These are phyloP conservation scores for Ursus arctos DNA, from an alignment of 2,113 vertebrate genomes.

Conservation along the genomic window DNA sequence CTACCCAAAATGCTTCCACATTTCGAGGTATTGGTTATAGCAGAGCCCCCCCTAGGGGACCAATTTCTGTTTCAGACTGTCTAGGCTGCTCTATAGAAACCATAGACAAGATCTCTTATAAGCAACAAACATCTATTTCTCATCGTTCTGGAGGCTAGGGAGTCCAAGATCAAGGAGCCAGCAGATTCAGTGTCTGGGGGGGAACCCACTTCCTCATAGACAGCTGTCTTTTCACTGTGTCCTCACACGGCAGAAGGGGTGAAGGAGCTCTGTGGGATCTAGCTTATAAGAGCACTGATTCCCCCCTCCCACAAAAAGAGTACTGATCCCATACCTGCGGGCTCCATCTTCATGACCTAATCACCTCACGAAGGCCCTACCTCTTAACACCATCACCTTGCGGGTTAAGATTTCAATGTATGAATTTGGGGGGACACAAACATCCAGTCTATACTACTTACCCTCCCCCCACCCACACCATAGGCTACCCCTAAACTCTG, in stretches of 20 bases:
- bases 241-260: not conserved
- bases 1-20: not conserved
- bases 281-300: not conserved
- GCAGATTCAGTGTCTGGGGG: not conserved
- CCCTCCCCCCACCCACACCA: rapidly evolving
- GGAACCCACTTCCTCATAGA: not conserved
- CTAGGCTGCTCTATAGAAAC: not conserved
- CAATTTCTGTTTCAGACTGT: not conserved
- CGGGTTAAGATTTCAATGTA: not conserved
- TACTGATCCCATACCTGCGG: not conserved
- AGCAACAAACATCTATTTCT: not conserved
- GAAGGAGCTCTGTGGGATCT: no score
- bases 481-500: not conserved
- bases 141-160: not conserved
- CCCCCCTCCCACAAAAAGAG: not conserved
- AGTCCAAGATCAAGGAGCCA: not conserved
- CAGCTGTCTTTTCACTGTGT: not conserved
- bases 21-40: not conserved
- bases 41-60: not conserved
- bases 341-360: not conserved
- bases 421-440: not conserved
- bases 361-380: not conserved
- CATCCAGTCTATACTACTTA: not conserved
- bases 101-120: not conserved
- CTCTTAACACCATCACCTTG: not conserved